Conservation (phyloP, 2,797 vertebrate species). For the Florisuga fusca region DNA sequence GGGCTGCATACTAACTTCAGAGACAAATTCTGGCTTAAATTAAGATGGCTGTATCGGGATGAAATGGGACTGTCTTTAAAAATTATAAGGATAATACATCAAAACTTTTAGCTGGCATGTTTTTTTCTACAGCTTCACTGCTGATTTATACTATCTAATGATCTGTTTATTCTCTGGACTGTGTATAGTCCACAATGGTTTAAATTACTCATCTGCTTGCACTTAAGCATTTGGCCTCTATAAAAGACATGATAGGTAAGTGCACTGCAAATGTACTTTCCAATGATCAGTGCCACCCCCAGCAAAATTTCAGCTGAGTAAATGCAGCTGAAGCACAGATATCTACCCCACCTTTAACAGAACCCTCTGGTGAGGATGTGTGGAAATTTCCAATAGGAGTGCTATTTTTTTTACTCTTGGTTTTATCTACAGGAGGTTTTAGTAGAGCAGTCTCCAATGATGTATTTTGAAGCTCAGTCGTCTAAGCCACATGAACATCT, state of each 20-base stretch:
- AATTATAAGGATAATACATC: background rate
- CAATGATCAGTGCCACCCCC: background rate
- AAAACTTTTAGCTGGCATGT: background rate
- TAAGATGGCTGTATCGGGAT: background rate
- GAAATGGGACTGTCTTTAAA: background rate
- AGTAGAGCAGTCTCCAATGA: background rate
- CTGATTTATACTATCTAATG: slow-evolving; percentile 45
- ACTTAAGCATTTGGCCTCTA: slow-evolving; percentile 32
- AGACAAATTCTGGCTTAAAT: slow-evolving; percentile 32
- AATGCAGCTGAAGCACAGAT: background rate
- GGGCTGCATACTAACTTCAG: background rate
- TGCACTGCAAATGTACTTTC: background rate
- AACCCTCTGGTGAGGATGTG: background rate
- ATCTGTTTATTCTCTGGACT: slow-evolving; percentile 38
- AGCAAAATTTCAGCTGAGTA: background rate
- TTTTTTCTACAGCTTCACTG: slow-evolving; percentile 21
- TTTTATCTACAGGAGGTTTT: background rate
- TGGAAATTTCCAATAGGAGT: background rate
- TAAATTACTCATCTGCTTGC: slow-evolving; percentile 53
- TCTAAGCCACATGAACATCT: background rate
- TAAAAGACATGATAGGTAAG: slow-evolving; percentile 19
- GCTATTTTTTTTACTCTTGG: background rate
- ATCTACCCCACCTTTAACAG: background rate
- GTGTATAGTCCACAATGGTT: background rate
- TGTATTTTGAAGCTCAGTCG: background rate